These are phyloP conservation scores for Panagrolaimus sp. DNA, from an alignment of 1,140 invertebrate species.

Conservation along the genomic window DNA sequence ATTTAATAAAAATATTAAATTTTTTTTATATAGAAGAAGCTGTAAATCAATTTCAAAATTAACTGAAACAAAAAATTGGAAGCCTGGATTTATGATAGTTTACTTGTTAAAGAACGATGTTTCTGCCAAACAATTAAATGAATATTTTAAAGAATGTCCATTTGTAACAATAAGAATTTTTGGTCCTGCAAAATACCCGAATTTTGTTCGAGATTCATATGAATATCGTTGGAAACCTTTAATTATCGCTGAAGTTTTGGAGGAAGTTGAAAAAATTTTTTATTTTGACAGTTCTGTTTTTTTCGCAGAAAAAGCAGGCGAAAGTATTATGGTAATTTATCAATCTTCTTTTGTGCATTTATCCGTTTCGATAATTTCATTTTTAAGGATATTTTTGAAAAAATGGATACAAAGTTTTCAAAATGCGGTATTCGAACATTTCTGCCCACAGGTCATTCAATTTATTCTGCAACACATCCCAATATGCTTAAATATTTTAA, in stretches of 20 bases:
- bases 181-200: neutral
- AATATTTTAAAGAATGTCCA: neutral
- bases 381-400: neutral
- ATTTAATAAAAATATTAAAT: neutral
- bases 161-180: neutral
- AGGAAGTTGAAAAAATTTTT: neutral
- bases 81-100: neutral
- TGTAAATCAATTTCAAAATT: neutral
- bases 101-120: neutral
- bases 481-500: neutral
- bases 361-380: neutral
- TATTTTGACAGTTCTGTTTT: conserved; percentile 3
- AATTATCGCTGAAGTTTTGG: neutral
- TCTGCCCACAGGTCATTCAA: neutral
- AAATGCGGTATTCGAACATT: neutral
- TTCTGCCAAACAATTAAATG: neutral
- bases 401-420: conserved; percentile 1
- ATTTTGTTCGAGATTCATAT: neutral
- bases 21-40: neutral
- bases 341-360: neutral
- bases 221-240: conserved; percentile 15
- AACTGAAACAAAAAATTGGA: neutral
- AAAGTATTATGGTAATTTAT: neutral
- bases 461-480: conserved; percentile 1
- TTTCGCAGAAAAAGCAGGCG: neutral